A percentile compares a stretch with the other conserved stretches of the same genome.
Evolutionary conservation across 2,888 invertebrate genomes (phyloP).

Genomic region (Calameuta filiformis): DNA sequence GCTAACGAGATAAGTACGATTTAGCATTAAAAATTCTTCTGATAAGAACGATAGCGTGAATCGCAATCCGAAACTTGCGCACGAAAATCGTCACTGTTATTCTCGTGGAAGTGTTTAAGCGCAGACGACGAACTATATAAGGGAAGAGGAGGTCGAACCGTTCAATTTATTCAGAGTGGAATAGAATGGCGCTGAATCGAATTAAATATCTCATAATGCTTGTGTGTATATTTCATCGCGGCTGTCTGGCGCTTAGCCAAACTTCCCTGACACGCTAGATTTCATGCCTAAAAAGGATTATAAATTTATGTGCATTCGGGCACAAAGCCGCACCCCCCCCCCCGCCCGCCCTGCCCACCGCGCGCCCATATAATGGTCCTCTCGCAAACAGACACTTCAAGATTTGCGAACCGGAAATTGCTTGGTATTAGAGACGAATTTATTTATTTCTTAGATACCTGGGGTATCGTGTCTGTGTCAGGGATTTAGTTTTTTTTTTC

Average conservation of each 20-base stretch:
- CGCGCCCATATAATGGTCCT: background rate
- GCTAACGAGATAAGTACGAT: background rate
- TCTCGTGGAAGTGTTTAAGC: background rate
- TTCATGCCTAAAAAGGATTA: conserved; percentile 50
- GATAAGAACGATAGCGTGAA: background rate
- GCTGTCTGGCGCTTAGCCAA: conserved; percentile 40
- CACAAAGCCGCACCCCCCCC: background rate
- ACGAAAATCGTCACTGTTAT: background rate
- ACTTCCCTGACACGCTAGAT: conserved; percentile 43
- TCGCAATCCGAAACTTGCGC: background rate
- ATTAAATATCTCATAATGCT: conserved; percentile 52
- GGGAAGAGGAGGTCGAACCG: conserved; percentile 39
- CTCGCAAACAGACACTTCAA: background rate
- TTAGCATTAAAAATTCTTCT: background rate
- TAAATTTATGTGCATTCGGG: conserved; percentile 41
- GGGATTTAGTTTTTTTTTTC: background rate
- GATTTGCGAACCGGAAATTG: background rate
- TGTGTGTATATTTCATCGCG: conserved; percentile 31
- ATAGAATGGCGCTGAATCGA: conserved; percentile 45
- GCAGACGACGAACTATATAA: conserved; percentile 5
- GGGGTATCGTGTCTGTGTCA: background rate
- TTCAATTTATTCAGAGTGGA: conserved; percentile 43
- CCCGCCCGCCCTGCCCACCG: background rate
- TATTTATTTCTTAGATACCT: background rate
- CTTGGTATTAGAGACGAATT: background rate